These are phyloP conservation scores for Conops quadrifasciatus DNA, from an alignment of 2,888 invertebrate species.

Conservation along the genomic window DNA sequence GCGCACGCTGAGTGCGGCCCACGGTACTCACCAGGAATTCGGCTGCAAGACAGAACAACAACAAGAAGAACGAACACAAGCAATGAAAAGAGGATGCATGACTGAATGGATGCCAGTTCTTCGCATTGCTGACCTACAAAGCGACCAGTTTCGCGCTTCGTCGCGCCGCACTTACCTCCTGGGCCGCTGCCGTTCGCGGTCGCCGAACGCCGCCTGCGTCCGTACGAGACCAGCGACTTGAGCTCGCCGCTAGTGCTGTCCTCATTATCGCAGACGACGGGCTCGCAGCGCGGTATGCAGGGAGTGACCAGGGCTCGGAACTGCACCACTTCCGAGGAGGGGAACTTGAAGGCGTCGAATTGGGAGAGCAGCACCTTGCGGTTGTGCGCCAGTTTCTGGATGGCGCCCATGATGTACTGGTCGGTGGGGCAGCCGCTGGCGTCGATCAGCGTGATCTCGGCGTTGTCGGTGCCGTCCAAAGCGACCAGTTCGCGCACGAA, in stretches of 20 bases:
- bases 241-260: constrained; percentile 77
- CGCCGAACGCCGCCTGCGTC: constrained; percentile 75
- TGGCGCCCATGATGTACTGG: constrained; percentile 93
- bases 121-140: constrained; percentile 22
- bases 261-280: constrained; percentile 83
- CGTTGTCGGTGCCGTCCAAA: constrained; percentile 92
- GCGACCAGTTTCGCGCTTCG: background rate
- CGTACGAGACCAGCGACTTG: constrained; percentile 84
- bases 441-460: constrained; percentile 92
- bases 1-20: constrained; percentile 47
- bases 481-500: constrained; percentile 93
- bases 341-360: constrained; percentile 97
- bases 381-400: constrained; percentile 81
- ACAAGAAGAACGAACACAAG: constrained; percentile 10
- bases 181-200: constrained; percentile 15
- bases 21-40: constrained; percentile 55
- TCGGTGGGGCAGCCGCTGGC: constrained; percentile 92
- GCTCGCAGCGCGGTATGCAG: constrained; percentile 92
- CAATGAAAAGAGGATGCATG: constrained; percentile 5
- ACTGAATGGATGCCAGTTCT: background rate
- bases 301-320: constrained; percentile 94
- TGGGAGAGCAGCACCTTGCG: constrained; percentile 88
- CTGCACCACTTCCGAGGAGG: constrained; percentile 92
- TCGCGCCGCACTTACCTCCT: constrained; percentile 22
- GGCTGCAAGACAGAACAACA: constrained; percentile 44